These are phyloP conservation scores for Bagarius yarrelli DNA, from an alignment of 2,113 vertebrate species.

Conservation along the genomic window DNA sequence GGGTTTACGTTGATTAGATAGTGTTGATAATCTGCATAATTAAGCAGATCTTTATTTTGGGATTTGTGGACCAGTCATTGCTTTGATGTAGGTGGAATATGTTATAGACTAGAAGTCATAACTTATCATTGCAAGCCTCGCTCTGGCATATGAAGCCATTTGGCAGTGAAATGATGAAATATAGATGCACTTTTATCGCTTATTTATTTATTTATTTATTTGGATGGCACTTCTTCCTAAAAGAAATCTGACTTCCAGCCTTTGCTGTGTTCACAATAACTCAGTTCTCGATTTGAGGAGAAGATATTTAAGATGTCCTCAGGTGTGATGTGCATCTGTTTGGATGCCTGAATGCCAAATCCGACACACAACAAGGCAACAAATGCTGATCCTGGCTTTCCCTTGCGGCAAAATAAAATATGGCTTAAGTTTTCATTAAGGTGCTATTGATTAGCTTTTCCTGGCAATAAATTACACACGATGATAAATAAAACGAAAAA, in stretches of 20 bases:
- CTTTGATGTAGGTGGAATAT: constrained; percentile 47
- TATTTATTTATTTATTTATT: constrained; percentile 46
- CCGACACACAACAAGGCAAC: constrained; percentile 75
- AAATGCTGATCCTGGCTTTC: constrained; percentile 93
- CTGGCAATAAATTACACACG: constrained; percentile 95
- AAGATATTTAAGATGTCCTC: constrained; percentile 75
- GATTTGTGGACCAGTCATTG: constrained; percentile 31
- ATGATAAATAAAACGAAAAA: constrained; percentile 98
- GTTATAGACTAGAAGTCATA: constrained; percentile 48
- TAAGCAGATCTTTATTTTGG: constrained; percentile 14
- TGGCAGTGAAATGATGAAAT: constrained; percentile 49
- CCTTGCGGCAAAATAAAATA: constrained; percentile 95
- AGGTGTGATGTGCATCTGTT: constrained; percentile 76
- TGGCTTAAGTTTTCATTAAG: constrained; percentile 99
- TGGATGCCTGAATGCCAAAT: constrained; percentile 73
- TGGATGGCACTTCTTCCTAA: constrained; percentile 55
- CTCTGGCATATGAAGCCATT: constrained; percentile 41
- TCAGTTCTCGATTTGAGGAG: constrained; percentile 65
- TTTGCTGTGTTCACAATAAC: constrained; percentile 64
- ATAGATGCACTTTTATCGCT: constrained; percentile 45
- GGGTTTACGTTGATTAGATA: not conserved
- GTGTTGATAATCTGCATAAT: not conserved
- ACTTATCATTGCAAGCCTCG: constrained; percentile 43
- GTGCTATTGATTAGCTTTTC: constrained; percentile 99
- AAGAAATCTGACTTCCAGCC: constrained; percentile 56